phyloP scores from a whole-genome alignment of 2,797 vertebrate genomes.

The Squalus acanthias region DNA sequence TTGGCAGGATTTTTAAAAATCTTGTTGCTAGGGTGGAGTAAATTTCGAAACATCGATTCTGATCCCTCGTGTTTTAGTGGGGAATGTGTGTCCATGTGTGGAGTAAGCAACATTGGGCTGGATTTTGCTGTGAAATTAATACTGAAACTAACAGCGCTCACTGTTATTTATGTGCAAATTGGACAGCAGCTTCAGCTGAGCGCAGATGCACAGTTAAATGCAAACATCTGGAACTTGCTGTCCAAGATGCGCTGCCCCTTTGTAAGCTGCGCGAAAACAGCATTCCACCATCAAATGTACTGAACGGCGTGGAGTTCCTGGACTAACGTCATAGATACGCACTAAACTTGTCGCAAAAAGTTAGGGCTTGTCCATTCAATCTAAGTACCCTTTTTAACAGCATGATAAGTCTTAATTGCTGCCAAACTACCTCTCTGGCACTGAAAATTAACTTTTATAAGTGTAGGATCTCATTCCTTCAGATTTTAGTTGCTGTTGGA shows the following conservation, averaged over 20 bases:
- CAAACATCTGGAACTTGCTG: neutral
- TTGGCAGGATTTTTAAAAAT: neutral
- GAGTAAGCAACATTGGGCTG: neutral
- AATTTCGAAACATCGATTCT: neutral
- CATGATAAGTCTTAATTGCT: neutral
- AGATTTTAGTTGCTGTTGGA: neutral
- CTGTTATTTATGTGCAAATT: neutral
- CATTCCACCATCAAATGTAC: neutral
- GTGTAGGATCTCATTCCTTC: neutral
- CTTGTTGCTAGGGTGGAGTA: neutral
- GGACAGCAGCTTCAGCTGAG: neutral
- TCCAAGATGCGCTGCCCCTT: neutral
- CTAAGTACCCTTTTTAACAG: neutral
- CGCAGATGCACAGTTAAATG: neutral
- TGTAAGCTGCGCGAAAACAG: neutral
- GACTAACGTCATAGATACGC: neutral
- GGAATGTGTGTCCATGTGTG: neutral
- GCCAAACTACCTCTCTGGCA: neutral
- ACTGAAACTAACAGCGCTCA: neutral
- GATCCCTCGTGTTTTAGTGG: neutral
- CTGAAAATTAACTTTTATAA: neutral
- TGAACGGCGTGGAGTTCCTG: neutral
- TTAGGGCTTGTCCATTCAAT: too few relatives aligned
- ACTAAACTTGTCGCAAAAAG: too few relatives aligned
- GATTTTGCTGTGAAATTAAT: neutral